phyloP scores from a whole-genome alignment of 2,888 invertebrate genomes.

The Dyspetes luteomarginatus region DNA sequence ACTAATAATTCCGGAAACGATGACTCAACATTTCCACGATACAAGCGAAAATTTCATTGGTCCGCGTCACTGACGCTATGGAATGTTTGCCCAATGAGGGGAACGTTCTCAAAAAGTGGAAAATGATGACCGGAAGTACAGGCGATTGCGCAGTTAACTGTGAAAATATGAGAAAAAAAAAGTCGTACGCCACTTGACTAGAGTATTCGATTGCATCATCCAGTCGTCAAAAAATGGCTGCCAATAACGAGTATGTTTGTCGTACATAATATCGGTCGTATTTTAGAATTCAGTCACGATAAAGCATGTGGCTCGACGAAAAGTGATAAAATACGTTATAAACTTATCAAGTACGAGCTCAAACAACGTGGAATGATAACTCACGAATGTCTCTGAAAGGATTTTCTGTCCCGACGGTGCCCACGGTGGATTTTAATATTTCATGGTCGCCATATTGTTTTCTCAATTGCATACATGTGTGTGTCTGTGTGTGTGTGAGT shows the following conservation, averaged over 20 bases:
- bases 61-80: conserved; percentile 56
- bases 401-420: conserved; percentile 21
- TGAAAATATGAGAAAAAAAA: neutral
- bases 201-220: conserved; percentile 60
- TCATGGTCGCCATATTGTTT: conserved; percentile 63
- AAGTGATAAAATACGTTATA: conserved; percentile 42
- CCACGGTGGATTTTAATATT: conserved; percentile 31
- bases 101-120: conserved; percentile 12
- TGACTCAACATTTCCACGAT: conserved; percentile 72
- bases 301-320: conserved; percentile 32
- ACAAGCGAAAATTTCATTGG: conserved; percentile 69
- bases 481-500: conserved; percentile 38
- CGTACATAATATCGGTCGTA: conserved; percentile 51
- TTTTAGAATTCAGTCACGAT: conserved; percentile 39
- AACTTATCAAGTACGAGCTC: conserved; percentile 8
- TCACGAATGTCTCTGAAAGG: conserved; percentile 2
- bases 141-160: conserved; percentile 22
- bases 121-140: conserved; percentile 65
- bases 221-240: conserved; percentile 64
- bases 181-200: conserved; percentile 38
- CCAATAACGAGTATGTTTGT: conserved; percentile 61
- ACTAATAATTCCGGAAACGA: conserved; percentile 46
- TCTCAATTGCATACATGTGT: conserved; percentile 45
- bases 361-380: conserved; percentile 20
- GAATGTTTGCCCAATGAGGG: conserved; percentile 30